Base-by-base conservation (phyloP, 2,888 invertebrate genomes). In the Calliopum simillimum region DNA sequence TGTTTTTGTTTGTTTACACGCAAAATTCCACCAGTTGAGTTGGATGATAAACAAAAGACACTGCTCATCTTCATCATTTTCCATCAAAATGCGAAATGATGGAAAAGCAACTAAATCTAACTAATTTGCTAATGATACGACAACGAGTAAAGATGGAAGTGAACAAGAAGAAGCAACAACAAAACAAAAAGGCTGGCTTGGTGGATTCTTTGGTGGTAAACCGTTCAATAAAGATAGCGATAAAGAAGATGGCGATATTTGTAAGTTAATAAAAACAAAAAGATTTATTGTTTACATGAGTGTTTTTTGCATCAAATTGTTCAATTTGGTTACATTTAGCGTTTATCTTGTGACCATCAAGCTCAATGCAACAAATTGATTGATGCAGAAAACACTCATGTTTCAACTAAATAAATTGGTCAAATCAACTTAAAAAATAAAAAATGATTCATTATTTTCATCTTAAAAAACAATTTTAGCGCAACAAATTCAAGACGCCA, bases 71-170 rank as follows among this genome's bases (percentile, higher is more conserved):
- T n/a, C n/a, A n/a, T n/a, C n/a, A n/a, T n/a, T n/a, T n/a, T n/a
- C n/a, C n/a, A 41, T 85, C 87, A 58, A 83, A 88, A 0, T 82
- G 93, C 19, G 88, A 91, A 68, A 86, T 92, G 46, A 92, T 93
- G 47, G 99, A 99, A 87, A 91, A 90, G 74, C 86, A 88, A 33
- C 86, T 99, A 70, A 97, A 98, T 87, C 88, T 97, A 25, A 93
- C 98, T 78, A 99, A 97, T 87, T 90, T 99, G 73, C 93, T 97
- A 43, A 89, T 99, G 68, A 93, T 96, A 41, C 88, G 98, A 61
- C 95, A 97, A 81, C 92, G 91, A 81, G 95, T 97, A 41, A 95
- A 97, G 83, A 88, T 97, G 81, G 97, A 98, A 89, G 88, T 90
- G 71, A 89, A 73, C 79, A 88, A 8, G 85, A 88, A 73, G 87